phyloP scores from a whole-genome alignment of 2,113 vertebrate species.

The Apteryx mantelli region DNA sequence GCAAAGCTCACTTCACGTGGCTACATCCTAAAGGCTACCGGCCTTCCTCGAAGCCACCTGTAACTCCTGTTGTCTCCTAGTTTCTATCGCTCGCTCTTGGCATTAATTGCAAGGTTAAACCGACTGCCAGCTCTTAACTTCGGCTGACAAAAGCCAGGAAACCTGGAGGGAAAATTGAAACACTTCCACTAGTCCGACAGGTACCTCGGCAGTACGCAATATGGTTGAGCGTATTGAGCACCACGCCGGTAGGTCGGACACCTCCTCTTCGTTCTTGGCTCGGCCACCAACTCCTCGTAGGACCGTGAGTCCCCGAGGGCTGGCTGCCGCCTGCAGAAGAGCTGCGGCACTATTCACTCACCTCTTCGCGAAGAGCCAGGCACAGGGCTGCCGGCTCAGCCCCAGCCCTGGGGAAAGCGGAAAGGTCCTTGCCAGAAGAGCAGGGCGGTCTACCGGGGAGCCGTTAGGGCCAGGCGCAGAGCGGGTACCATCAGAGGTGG shows the following conservation, averaged over 20 bases:
- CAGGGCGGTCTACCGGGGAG: background rate
- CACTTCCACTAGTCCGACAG: background rate
- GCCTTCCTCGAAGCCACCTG: background rate
- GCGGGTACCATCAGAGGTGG: background rate
- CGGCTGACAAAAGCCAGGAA: background rate
- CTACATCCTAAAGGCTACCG: background rate
- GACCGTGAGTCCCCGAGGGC: background rate
- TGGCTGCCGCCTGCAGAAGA: background rate
- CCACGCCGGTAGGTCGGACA: background rate
- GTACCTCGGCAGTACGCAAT: background rate
- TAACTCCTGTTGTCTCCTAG: background rate
- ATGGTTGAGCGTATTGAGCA: rapidly evolving
- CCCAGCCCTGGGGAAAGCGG: background rate
- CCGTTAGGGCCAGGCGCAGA: background rate
- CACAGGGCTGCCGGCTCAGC: background rate
- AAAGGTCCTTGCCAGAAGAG: background rate
- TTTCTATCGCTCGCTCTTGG: background rate
- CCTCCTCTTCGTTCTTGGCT: background rate
- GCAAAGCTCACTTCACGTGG: background rate
- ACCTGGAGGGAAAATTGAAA: background rate
- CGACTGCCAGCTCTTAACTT: background rate
- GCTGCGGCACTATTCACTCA: background rate
- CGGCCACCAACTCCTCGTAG: background rate
- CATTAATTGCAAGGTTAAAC: background rate
- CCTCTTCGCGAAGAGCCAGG: background rate